Evolutionary conservation across 2,113 vertebrate species (phyloP).

Genomic region (Paedocypris sp.): DNA sequence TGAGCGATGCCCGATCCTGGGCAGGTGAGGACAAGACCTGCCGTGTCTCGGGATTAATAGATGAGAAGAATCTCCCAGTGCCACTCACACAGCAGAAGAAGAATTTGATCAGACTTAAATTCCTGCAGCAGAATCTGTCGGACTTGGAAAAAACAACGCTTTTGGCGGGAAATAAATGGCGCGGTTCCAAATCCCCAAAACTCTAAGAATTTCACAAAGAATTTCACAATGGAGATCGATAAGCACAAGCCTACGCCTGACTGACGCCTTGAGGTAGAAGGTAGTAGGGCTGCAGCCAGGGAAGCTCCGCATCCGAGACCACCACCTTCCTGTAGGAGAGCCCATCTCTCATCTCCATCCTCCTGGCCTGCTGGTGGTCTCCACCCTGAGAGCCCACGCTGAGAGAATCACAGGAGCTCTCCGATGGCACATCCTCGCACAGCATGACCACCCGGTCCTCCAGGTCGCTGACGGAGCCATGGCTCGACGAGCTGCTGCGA

Average conservation of each 20-base stretch:
- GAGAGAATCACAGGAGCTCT: conserved; percentile 35
- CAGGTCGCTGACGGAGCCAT: conserved; percentile 42
- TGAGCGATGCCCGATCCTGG: background rate
- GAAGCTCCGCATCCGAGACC: conserved; percentile 25
- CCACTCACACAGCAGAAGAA: too few relatives aligned
- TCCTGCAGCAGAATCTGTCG: too few relatives aligned
- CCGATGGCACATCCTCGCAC: conserved; percentile 52
- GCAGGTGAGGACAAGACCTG: background rate
- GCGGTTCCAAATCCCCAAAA: too few relatives aligned
- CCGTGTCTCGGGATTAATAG: background rate
- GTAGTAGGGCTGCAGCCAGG: conserved; percentile 14
- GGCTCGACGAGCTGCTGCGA: conserved; percentile 42
- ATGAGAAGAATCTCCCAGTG: too few relatives aligned
- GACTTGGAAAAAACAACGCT: too few relatives aligned
- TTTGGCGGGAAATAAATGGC: too few relatives aligned
- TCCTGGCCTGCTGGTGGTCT: conserved; percentile 19
- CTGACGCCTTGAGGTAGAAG: conserved; percentile 33
- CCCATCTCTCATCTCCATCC: conserved; percentile 33
- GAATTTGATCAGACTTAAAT: too few relatives aligned
- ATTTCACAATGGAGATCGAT: background rate
- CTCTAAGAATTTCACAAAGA: background rate
- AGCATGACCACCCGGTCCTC: conserved; percentile 59
- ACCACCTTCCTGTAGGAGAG: conserved; percentile 35
- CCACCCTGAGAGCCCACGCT: conserved; percentile 38
- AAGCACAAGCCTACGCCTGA: conserved; percentile 38